Percentiles rank a stretch among this genome's conserved stretches.
Conservation (phyloP, 2,797 vertebrate species). For the Microcaecilia unicolor region DNA sequence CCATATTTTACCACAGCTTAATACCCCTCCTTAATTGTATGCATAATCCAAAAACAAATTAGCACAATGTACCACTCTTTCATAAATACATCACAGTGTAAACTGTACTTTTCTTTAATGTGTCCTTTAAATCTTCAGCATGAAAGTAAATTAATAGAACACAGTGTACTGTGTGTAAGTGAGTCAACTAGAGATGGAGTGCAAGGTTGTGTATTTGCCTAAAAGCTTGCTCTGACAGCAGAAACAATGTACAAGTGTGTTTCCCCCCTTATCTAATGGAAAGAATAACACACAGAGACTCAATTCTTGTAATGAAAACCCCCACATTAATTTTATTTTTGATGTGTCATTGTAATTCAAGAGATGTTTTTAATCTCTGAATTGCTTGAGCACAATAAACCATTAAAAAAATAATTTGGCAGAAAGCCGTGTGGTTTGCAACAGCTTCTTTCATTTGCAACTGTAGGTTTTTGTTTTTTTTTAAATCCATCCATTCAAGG, state of each 20-base stretch:
- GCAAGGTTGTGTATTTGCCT: conserved; percentile 61
- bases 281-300: conserved; percentile 58
- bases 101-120: no score
- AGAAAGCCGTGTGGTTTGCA: conserved; percentile 46
- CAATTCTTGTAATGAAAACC: conserved; percentile 66
- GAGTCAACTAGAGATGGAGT: conserved; percentile 41
- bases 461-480: conserved; percentile 33
- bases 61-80: no score
- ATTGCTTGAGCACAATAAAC: conserved; percentile 64
- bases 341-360: conserved; percentile 72
- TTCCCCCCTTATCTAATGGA: conserved; percentile 57
- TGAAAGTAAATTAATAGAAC: conserved; percentile 40
- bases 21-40: no score
- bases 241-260: conserved; percentile 52
- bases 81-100: no score
- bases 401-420: conserved; percentile 66
- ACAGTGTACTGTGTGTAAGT: conserved; percentile 27
- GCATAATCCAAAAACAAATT: no score
- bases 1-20: no score
- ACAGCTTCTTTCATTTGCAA: conserved; percentile 57
- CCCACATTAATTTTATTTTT: conserved; percentile 67
- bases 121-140: conserved; percentile 27
- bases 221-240: conserved; percentile 54
- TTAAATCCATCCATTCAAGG: conserved; percentile 51
- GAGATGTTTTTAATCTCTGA: conserved; percentile 74